Evolutionary conservation across 2,797 vertebrate species (phyloP).

Genomic region (Bothrops alternatus): DNA sequence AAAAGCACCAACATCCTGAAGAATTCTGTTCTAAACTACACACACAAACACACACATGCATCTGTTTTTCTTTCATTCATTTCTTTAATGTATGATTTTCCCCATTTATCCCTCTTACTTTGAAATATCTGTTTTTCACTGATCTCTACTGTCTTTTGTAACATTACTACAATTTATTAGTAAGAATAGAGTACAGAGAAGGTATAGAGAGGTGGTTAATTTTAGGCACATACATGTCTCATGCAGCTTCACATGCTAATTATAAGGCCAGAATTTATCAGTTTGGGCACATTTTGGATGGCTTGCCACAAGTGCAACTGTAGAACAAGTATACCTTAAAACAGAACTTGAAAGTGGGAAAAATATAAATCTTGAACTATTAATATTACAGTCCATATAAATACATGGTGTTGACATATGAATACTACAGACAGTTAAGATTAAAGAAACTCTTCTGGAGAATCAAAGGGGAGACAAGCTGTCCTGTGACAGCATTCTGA

Average conservation of each 20-base stretch:
- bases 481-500: background rate
- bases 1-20: background rate
- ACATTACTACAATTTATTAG: background rate
- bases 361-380: background rate
- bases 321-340: background rate
- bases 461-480: background rate
- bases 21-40: background rate
- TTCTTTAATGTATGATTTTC: background rate
- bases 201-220: background rate
- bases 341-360: background rate
- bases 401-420: background rate
- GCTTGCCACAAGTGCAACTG: background rate
- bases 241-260: background rate
- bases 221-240: background rate
- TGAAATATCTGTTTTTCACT: background rate
- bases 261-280: background rate
- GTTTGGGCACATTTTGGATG: background rate
- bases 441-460: background rate
- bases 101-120: background rate
- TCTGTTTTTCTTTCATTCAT: background rate
- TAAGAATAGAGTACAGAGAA: background rate
- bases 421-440: background rate
- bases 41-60: background rate
- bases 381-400: background rate
- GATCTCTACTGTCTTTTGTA: background rate